These are phyloP conservation scores for Bradynema listronoti DNA, from an alignment of 1,140 invertebrate species.

Conservation along the genomic window DNA sequence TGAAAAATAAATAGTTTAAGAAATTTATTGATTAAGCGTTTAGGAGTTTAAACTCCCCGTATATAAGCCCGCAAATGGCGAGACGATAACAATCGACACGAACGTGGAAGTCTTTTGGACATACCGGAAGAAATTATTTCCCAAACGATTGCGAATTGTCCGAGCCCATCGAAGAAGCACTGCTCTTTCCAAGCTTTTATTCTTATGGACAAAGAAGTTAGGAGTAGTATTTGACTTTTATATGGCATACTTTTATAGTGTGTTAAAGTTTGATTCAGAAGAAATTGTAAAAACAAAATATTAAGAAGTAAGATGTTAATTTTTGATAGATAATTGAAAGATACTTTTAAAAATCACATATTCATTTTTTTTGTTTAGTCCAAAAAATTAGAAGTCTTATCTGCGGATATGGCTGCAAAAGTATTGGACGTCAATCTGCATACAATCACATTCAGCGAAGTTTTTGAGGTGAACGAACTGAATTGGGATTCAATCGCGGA, in stretches of 20 bases:
- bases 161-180: conserved; percentile 36
- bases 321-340: no score
- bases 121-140: conserved; percentile 35
- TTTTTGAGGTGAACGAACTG: conserved; percentile 22
- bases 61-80: conserved; percentile 55
- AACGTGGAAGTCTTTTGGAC: conserved; percentile 24
- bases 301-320: no score
- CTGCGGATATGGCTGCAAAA: conserved; percentile 28
- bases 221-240: no score
- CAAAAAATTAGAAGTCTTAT: conserved; percentile 29
- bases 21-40: not conserved
- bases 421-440: conserved; percentile 33
- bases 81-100: conserved; percentile 36
- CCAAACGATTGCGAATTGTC: conserved; percentile 18
- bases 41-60: conserved; percentile 48
- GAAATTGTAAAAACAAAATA: no score
- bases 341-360: not conserved
- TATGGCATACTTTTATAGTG: no score
- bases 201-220: conserved; percentile 41
- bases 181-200: conserved; percentile 43
- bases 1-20: not conserved
- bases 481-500: conserved; percentile 39
- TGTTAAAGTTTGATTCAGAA: no score
- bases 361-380: conserved; percentile 13
- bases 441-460: conserved; percentile 38